Evolutionary conservation across 2,113 vertebrate genomes (phyloP), one percentile per base, ranked within the genome.

Genomic region (Plotosus lineatus): DNA sequence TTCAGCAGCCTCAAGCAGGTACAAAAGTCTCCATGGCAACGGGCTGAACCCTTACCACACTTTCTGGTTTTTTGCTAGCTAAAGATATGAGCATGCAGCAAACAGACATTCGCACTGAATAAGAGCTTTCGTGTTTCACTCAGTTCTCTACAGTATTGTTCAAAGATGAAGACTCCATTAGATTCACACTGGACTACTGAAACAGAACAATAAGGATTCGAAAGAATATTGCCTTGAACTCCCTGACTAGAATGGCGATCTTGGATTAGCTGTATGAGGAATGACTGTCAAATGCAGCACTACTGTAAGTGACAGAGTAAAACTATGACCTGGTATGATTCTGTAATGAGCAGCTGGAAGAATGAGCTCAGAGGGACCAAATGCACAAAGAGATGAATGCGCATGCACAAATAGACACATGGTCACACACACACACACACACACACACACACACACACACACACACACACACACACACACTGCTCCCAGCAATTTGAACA

Each of bases 21-120:
- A 83, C 66, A 83, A 78, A 66, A 51, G 90, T 93, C 86, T 85
- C 93, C 88, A 92, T 91, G 87, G 89, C 87, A 92, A 93, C 93
- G 68, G 72, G 76, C 55, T 83, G 89, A 85, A 83, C 84, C 75
- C 69, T 74, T 86, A 85, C 84, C 83, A 83, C 84, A 80, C 74
- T 85, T 86, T 85, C 85, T 85, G 84, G 84, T 86, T 82, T 79
- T 85, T 77, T 33, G 72, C 53, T 77, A 69, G 84, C 87, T 91
- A 91, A 91, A 91, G 89, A 93, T 92, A 93, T 90, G 87, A 60
- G 69, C 81, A 69, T 77, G 46, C 73, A 46, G 81, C 40, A 81
- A 55, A 73, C 46, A 75, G 71, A 31, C 5, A 51, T 78, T 78
- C 61, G 23, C 40, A 46, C 42, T 51, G 46, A 53, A 40, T 71